A percentile compares a stretch with the other conserved stretches of the same genome.
Evolutionary conservation across 2,113 vertebrate genomes (phyloP).

Genomic region (Solea solea): DNA sequence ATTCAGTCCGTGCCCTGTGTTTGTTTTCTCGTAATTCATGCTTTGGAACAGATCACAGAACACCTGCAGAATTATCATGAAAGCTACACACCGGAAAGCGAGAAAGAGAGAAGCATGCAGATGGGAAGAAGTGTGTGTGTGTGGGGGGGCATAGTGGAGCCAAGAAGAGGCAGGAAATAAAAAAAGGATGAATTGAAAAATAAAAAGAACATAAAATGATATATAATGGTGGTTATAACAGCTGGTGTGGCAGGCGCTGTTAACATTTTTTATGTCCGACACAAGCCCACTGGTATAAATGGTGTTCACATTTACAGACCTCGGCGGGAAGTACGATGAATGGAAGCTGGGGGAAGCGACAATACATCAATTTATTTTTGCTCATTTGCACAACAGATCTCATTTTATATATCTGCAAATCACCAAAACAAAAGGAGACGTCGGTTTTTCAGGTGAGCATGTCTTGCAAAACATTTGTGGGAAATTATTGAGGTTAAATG

Average conservation of each 20-base stretch:
- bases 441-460: neutral
- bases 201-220: slow-evolving; percentile 23
- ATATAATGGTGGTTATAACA: slow-evolving; percentile 31
- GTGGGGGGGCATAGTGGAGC: neutral
- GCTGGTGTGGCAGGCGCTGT: slow-evolving; percentile 6
- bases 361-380: slow-evolving; percentile 49
- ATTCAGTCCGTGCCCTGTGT: slow-evolving; percentile 18
- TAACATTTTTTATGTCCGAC: slow-evolving; percentile 32
- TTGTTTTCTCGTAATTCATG: slow-evolving; percentile 52
- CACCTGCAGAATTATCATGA: slow-evolving; percentile 46
- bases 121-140: slow-evolving; percentile 5
- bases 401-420: slow-evolving; percentile 34
- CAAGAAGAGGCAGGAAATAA: slow-evolving; percentile 5
- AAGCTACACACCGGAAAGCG: slow-evolving; percentile 20
- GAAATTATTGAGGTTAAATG: slow-evolving; percentile 31
- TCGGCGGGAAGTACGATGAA: slow-evolving; percentile 31
- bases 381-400: slow-evolving; percentile 45
- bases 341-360: slow-evolving; percentile 33
- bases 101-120: slow-evolving; percentile 15
- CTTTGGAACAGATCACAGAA: slow-evolving; percentile 32
- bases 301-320: slow-evolving; percentile 23
- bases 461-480: neutral
- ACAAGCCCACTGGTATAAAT: slow-evolving; percentile 2
- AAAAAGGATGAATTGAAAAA: slow-evolving; percentile 9
- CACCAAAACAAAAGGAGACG: slow-evolving; percentile 22